Evolutionary conservation across 2,797 vertebrate genomes (phyloP), one percentile per base, ranked within the genome.

Genomic region (Discoglossus pictus): DNA sequence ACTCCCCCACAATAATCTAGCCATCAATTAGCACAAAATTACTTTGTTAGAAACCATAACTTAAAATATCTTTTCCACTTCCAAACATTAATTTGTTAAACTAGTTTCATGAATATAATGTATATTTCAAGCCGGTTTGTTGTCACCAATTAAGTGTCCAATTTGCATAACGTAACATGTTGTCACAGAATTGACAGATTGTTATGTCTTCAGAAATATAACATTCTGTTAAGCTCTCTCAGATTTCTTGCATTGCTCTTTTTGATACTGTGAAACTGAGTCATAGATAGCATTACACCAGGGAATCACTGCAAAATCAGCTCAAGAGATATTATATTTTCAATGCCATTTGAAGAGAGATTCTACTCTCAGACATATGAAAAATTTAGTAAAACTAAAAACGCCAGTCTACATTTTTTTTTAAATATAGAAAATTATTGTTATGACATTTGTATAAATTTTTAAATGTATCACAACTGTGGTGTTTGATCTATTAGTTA

Each of bases 131-230:
- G 21, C n/a, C 9, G 43, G 38, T 8, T n/a, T 36, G 23, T 40
- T 27, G 7, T 17, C 7, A 56, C 13, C 39, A 43, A 43, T 43
- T 43, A 42, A 42, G 21, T 17, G 55, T 23, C 21, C 39, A 31
- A 59, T 59, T 59, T 43, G 31, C 55, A 59, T 59, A 43, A 43
- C 39, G 11, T 55, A 56, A 39, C 12, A 13, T 31, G 7, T 59
- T 43, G 55, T 59, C 55, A 24, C 20, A 43, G 55, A 59, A 13
- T 59, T 59, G 39, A 43, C 55, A 59, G 55, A 59, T 43, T 59
- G 55, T 59, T 43, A 43, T 59, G 21, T 39, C 25, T 23, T 42
- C 39, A 43, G 9, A 40, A 16, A 24, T 18, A 27, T 16, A 59
- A 23, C 55, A 59, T 20, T 9, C 39, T 15, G n/a, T 1, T 20